Percentiles rank a stretch among this genome's conserved stretches.
Evolutionary conservation across 1,140 invertebrate species (phyloP).

Genomic region (Argopecten irradians): DNA sequence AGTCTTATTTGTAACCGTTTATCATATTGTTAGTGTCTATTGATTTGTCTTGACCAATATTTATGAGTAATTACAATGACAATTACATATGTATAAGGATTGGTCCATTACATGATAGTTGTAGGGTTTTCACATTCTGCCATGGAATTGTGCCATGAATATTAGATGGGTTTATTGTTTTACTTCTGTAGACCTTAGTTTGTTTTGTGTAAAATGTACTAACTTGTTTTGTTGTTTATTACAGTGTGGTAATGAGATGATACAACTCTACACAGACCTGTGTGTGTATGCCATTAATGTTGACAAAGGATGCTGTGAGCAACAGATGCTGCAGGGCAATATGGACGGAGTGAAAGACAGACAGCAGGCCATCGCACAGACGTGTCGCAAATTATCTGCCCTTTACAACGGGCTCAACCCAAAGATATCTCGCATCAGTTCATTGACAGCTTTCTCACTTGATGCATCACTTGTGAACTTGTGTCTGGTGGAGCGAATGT

Average conservation of each 20-base stretch:
- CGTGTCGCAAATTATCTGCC: conserved; percentile 61
- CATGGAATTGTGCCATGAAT: no score
- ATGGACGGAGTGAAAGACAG: conserved; percentile 56
- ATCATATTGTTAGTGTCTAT: no score
- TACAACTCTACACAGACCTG: conserved; percentile 67
- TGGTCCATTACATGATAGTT: no score
- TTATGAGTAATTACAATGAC: no score
- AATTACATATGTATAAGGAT: no score
- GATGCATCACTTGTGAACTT: conserved; percentile 58
- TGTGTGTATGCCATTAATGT: conserved; percentile 69
- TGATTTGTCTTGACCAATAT: no score
- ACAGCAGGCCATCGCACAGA: conserved; percentile 60
- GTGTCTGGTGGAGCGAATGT: conserved; percentile 52
- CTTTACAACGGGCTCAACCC: conserved; percentile 57
- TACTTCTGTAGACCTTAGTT: no score
- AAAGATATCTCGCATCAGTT: conserved; percentile 58
- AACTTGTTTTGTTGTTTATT: conserved; percentile 46
- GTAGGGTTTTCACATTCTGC: no score
- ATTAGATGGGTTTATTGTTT: no score
- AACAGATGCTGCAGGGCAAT: conserved; percentile 57
- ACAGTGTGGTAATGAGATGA: conserved; percentile 64
- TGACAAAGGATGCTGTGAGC: conserved; percentile 65
- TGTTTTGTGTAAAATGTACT: background rate
- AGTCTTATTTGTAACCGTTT: no score
- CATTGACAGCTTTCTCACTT: conserved; percentile 66